Conservation (phyloP, 2,113 vertebrate genomes). For the Rhinichthys klamathensis region DNA sequence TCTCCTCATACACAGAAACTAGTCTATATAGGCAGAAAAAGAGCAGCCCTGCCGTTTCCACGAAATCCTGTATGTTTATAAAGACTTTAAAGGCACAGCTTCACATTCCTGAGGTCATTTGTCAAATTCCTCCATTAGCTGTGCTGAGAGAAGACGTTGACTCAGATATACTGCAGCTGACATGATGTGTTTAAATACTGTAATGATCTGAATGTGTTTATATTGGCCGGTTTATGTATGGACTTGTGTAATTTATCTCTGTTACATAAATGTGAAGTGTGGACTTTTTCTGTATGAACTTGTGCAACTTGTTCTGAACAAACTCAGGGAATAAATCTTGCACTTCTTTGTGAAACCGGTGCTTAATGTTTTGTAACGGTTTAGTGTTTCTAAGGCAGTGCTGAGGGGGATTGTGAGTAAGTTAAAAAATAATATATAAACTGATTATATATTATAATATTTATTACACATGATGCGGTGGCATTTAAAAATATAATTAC, state of each 20-base stretch:
- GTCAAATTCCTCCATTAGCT: slow-evolving; percentile 47
- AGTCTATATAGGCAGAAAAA: slow-evolving; percentile 28
- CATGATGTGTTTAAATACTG: not conserved
- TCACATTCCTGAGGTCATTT: slow-evolving; percentile 58
- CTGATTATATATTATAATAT: not conserved
- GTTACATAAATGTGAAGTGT: slow-evolving; percentile 15
- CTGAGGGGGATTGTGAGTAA: not conserved
- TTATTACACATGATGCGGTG: not conserved
- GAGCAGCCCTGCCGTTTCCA: slow-evolving; percentile 20
- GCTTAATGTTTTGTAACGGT: slow-evolving; percentile 9
- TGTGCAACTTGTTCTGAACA: slow-evolving; percentile 1
- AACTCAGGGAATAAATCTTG: slow-evolving; percentile 6
- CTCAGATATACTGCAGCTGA: not conserved
- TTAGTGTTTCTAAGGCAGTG: not conserved
- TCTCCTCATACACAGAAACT: not conserved
- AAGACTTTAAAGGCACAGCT: slow-evolving; percentile 32
- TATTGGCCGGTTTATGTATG: not conserved
- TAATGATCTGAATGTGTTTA: not conserved
- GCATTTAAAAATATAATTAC: not conserved
- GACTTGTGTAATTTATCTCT: not conserved
- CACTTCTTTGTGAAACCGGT: not conserved
- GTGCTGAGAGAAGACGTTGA: not conserved
- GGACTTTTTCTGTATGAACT: not conserved
- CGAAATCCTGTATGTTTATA: slow-evolving; percentile 50
- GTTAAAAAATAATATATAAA: not conserved